Percentiles rank a stretch among this genome's conserved stretches.
Evolutionary conservation across 2,797 vertebrate species (phyloP).

Genomic region (Anguilla obscura): DNA sequence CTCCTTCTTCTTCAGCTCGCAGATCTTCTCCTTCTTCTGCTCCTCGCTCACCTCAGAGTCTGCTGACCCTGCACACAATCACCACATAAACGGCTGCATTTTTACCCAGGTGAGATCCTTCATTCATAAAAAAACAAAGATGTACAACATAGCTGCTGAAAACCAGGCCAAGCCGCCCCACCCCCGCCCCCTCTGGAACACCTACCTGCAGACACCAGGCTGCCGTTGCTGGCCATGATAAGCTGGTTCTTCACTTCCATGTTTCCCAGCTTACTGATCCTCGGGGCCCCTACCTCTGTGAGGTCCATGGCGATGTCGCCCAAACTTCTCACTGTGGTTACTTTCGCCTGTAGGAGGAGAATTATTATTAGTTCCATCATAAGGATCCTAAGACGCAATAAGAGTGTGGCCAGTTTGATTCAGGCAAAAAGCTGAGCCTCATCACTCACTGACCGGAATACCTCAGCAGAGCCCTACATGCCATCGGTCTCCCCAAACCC

Average conservation of each 20-base stretch:
- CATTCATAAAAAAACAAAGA: conserved; percentile 31
- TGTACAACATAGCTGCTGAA: neutral
- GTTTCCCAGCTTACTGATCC: conserved; percentile 77
- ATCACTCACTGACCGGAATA: conserved; percentile 58
- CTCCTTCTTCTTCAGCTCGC: conserved; percentile 89
- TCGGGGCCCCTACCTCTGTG: conserved; percentile 79
- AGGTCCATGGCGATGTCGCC: conserved; percentile 93
- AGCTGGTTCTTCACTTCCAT: conserved; percentile 83
- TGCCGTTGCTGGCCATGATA: conserved; percentile 95
- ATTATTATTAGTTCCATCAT: conserved; percentile 46
- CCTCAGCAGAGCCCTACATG: conserved; percentile 55
- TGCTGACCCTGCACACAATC: conserved; percentile 76
- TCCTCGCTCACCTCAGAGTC: conserved; percentile 90
- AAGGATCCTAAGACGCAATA: conserved; percentile 45
- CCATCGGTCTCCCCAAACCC: conserved; percentile 55
- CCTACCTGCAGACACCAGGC: conserved; percentile 91
- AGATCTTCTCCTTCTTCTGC: conserved; percentile 90
- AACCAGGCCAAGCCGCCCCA: neutral
- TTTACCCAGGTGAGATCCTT: neutral
- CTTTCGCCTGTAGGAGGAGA: conserved; percentile 77
- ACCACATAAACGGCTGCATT: neutral
- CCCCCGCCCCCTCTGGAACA: neutral
- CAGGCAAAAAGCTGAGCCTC: conserved; percentile 45
- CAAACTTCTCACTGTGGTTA: conserved; percentile 86
- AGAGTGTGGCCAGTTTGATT: conserved; percentile 47